Evolutionary conservation across 1,140 invertebrate genomes (phyloP).

Genomic region (Dendroctonus ponderosae): DNA sequence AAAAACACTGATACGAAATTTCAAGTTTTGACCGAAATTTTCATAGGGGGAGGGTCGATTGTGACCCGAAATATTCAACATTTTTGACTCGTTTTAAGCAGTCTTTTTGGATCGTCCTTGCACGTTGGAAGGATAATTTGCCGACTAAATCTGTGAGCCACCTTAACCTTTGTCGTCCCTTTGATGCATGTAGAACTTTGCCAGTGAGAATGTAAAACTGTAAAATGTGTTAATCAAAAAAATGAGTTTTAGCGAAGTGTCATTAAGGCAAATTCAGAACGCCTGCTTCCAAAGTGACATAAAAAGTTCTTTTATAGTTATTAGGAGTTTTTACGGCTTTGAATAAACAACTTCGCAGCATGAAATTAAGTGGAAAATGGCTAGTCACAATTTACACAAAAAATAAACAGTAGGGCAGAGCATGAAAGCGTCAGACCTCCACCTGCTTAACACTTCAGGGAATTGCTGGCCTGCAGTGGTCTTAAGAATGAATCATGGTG

Average conservation of each 20-base stretch:
- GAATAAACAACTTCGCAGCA: conserved; percentile 17
- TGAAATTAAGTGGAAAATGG: conserved; percentile 31
- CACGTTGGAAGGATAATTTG: not conserved
- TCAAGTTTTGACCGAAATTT: no score
- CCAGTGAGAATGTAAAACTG: not conserved
- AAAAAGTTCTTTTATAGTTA: not conserved
- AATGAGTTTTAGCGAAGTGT: not conserved
- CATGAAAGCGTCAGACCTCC: conserved; percentile 8
- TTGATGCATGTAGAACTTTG: not conserved
- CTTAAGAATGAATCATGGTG: no score
- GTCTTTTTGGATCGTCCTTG: not conserved
- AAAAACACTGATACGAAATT: no score
- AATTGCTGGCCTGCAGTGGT: not conserved
- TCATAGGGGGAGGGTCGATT: no score
- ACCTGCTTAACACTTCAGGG: conserved; percentile 22
- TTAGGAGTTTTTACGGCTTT: conserved; percentile 12
- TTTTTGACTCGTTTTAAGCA: no score
- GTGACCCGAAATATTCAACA: no score
- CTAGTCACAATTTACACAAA: conserved; percentile 22
- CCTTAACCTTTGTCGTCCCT: not conserved
- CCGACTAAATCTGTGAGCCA: not conserved
- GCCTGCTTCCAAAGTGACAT: not conserved
- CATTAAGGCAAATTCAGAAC: not conserved
- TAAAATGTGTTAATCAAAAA: not conserved
- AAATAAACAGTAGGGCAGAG: conserved; percentile 27